Evolutionary conservation across 2,113 vertebrate genomes (phyloP), one percentile per base, ranked within the genome.

Genomic region (Zosterops borbonicus): DNA sequence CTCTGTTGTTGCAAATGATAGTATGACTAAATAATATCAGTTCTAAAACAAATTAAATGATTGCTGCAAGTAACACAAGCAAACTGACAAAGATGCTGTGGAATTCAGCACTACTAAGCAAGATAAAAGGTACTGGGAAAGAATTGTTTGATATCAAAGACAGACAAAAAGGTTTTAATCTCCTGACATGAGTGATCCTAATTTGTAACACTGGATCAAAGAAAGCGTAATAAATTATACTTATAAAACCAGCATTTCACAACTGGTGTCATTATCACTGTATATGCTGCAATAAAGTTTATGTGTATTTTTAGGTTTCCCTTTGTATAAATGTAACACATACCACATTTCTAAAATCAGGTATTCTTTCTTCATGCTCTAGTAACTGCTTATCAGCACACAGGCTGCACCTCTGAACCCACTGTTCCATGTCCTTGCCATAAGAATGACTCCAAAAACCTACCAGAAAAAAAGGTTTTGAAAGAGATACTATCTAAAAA

Each of bases 71-170:
- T 90, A 93, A 95, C 47, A 64, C 2, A 14, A 91, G 42, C 0
- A 1, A 59, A 42, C 55, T 81, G 80, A 76, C 69, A 92, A 96
- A 97, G 93, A 96, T 91, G 89, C 52, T 73, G 81, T 75, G 56
- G 65, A 95, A 92, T 73, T 96, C 63, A 86, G 81, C 18, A 17
- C 67, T 70, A 73, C 60, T 90, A 65, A 87, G 68, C 14, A 73
- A 97, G 78, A 96, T 92, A 96, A 97, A 97, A 97, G 73, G 87
- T 68, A 93, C 22, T 50, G 23, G 70, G 89, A 96, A 96, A 86
- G 67, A 95, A 97, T 62, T 92, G 73, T 76, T 96, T 90, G 84
- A 82, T 79, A 96, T 94, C 46, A 95, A 96, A 97, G 91, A 94
- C 50, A 81, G 92, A 91, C 92, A 91, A 96, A 95, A 95, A 87